Percentiles rank a stretch among this genome's conserved stretches.
Evolutionary conservation across 2,113 vertebrate genomes (phyloP).

Genomic region (Grallaria varia): DNA sequence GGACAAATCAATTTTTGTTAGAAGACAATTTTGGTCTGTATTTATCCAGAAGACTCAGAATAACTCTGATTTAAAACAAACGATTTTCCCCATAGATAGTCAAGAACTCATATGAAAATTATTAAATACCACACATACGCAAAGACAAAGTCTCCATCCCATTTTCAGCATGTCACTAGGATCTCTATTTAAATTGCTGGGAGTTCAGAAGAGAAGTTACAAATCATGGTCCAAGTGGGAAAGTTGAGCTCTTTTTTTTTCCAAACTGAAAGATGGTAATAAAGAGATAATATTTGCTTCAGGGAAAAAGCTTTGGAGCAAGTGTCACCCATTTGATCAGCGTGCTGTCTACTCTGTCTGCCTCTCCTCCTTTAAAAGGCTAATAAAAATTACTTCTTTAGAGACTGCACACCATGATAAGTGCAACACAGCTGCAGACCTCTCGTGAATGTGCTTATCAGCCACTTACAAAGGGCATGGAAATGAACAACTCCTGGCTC

Average conservation of each 20-base stretch:
- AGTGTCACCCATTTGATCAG: neutral
- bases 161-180: neutral
- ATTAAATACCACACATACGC: neutral
- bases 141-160: neutral
- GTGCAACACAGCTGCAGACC: neutral
- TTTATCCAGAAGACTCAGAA: neutral
- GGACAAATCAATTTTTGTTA: neutral
- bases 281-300: neutral
- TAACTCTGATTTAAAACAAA: neutral
- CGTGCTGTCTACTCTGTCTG: neutral
- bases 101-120: rapidly evolving
- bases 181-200: neutral
- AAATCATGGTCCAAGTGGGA: neutral
- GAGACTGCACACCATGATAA: neutral
- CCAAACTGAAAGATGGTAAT: neutral
- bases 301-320: neutral
- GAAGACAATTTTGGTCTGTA: neutral
- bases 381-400: constrained; percentile 23
- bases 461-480: neutral
- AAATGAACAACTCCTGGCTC: neutral
- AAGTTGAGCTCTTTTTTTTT: neutral
- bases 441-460: constrained; percentile 1
- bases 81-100: neutral
- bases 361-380: neutral
- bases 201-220: neutral